Evolutionary conservation across 2,113 vertebrate genomes (phyloP).

Genomic region (Aleadryas rufinucha): DNA sequence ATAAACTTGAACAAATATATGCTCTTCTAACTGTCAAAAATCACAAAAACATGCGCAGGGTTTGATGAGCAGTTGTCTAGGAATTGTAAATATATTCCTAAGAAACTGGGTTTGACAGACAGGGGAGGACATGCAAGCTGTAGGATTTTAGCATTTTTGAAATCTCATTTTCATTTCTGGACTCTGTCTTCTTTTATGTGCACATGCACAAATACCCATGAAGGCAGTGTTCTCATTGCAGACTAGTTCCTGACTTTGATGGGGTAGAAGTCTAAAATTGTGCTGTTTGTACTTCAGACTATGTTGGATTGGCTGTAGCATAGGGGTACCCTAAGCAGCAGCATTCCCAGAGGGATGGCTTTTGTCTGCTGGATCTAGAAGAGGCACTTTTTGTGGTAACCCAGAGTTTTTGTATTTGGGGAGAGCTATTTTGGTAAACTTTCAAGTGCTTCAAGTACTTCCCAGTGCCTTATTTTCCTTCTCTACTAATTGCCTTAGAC

Average conservation of each 20-base stretch:
- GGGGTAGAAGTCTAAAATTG: not conserved
- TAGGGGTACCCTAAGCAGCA: not conserved
- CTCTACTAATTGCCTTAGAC: not conserved
- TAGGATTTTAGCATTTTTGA: conserved; percentile 47
- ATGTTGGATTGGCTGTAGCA: not conserved
- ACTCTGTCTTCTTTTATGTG: conserved; percentile 15
- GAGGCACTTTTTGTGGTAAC: not conserved
- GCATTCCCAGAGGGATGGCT: accelerated
- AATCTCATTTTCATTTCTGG: conserved; percentile 59
- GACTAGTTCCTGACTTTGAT: not conserved
- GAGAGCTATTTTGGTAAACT: not conserved
- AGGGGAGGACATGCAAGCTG: conserved; percentile 41
- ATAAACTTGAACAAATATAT: conserved; percentile 58
- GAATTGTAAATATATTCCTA: conserved; percentile 53
- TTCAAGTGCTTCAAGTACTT: not conserved
- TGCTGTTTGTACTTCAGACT: not conserved
- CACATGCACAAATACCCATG: not conserved
- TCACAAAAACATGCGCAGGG: not conserved
- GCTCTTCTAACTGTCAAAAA: conserved; percentile 61
- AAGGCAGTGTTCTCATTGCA: not conserved
- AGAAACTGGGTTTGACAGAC: conserved; percentile 44
- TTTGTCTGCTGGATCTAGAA: not conserved
- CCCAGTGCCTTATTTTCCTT: not conserved
- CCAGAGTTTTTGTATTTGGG: not conserved
- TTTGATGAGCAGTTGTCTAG: conserved; percentile 59